A percentile compares a stretch with the other conserved stretches of the same genome.
Conservation (phyloP, 2,797 vertebrate species). For the Anabas testudineus region DNA sequence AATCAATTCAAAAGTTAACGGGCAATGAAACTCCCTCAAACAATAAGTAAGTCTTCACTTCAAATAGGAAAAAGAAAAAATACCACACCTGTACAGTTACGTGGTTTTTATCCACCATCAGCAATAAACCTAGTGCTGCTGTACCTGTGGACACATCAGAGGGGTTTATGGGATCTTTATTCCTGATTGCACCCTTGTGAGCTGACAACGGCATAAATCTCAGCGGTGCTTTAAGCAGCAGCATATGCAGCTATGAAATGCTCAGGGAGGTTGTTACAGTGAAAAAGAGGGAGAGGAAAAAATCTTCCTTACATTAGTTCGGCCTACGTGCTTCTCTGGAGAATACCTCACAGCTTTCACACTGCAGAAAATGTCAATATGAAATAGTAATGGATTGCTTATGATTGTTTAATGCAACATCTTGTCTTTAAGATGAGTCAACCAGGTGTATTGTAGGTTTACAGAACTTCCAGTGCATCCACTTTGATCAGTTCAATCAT, state of each 20-base stretch:
- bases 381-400: slow-evolving; percentile 49
- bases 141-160: slow-evolving; percentile 83
- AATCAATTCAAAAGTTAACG: slow-evolving; percentile 23
- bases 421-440: slow-evolving; percentile 31
- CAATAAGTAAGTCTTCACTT: slow-evolving; percentile 48
- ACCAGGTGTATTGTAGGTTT: slow-evolving; percentile 29
- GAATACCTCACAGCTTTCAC: slow-evolving; percentile 56
- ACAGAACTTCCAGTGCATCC: slow-evolving; percentile 29
- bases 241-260: slow-evolving; percentile 82
- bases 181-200: slow-evolving; percentile 84
- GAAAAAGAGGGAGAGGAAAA: slow-evolving; percentile 71
- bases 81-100: slow-evolving; percentile 51
- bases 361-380: slow-evolving; percentile 57
- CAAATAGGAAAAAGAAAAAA: slow-evolving; percentile 47
- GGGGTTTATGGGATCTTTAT: slow-evolving; percentile 84
- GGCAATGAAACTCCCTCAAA: slow-evolving; percentile 53
- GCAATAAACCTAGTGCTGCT: slow-evolving; percentile 75
- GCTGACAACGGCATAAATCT: slow-evolving; percentile 83
- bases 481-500: slow-evolving; percentile 13
- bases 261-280: slow-evolving; percentile 79
- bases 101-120: slow-evolving; percentile 73
- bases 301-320: slow-evolving; percentile 68
- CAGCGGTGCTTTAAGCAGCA: slow-evolving; percentile 80
- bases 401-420: slow-evolving; percentile 50
- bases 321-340: slow-evolving; percentile 68